phyloP scores from a whole-genome alignment of 2,113 vertebrate genomes.

The Pangasianodon hypophthalmus region DNA sequence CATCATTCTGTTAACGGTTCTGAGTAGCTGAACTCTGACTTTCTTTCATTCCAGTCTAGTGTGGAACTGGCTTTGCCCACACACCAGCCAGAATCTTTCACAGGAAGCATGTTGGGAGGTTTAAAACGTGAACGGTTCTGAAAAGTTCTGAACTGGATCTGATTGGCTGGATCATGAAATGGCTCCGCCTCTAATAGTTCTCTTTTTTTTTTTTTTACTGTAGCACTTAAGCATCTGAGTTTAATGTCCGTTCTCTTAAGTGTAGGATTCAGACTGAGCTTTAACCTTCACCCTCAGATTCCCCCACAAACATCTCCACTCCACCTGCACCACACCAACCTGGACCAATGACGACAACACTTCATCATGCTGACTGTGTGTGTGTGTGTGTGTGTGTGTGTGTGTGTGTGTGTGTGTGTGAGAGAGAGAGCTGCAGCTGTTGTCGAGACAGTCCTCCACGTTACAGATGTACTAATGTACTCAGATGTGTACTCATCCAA shows the following conservation, averaged over 20 bases:
- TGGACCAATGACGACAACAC: neutral
- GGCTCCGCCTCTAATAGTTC: neutral
- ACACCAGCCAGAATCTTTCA: neutral
- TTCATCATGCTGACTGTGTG: neutral
- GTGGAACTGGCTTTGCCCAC: constrained; percentile 1
- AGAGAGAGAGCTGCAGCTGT: constrained; percentile 69
- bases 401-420: constrained; percentile 14
- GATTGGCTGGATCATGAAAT: neutral
- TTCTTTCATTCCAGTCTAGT: neutral
- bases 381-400: neutral
- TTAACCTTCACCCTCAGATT: neutral
- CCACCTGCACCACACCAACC: neutral
- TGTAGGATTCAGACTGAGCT: neutral
- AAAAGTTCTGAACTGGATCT: neutral
- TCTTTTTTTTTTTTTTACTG: neutral
- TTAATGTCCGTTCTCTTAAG: neutral
- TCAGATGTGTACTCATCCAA: constrained; percentile 78
- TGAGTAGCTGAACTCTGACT: neutral
- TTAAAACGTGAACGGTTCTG: neutral
- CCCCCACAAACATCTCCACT: neutral
- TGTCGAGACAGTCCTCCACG: constrained; percentile 73
- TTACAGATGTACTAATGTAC: constrained; percentile 79
- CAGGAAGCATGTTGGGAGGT: neutral
- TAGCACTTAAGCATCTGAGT: neutral
- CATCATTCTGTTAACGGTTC: neutral